Base-by-base conservation (phyloP, 2,888 invertebrate species). In the Apamea epomidion region DNA sequence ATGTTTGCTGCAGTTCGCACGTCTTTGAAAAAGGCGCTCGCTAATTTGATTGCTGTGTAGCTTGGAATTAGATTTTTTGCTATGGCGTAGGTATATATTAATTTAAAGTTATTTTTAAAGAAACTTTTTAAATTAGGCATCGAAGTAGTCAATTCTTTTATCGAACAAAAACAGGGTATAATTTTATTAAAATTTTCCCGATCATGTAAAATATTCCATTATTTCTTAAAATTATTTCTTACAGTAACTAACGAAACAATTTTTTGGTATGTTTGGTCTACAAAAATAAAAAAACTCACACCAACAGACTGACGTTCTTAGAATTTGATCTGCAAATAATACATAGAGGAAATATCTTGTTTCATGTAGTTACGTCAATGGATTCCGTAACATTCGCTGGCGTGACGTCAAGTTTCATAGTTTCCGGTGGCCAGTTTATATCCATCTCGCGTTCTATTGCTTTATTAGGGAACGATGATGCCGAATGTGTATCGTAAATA, bases 301-400 rank as follows among this genome's bases (percentile, higher is more conserved):
- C 25, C 18, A 29, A 64, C 54, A 14, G 42, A 62, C 54, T 16
- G 42, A 62, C 6, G 25, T 80, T 87, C 70, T 51, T 60, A 77
- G 77, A 88, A 88, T 70, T 73, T 45, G 37, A 85, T 58, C 62
- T 76, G 75, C 75, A 85, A 85, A 77, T 60, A 87, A 75, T 62
- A 80, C 64, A 65, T 58, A 80, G 42, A 65, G 51, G 29, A 12
- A 76, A 67, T 74, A 87, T 85, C 64, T 16, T 51, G 72, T 77
- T 77, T 85, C 77, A 62, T 76, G 32, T 62, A 60, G 37, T 87
- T 87, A 81, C 85, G 85, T 85, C 88, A 86, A 88, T 82, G 32
- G 64, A 85, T 76, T 70, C 76, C 45, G 45, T 73, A 75, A 70
- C 64, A 77, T 73, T 75, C 25, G 65, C 37, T 68, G 51, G 48